These are phyloP conservation scores for Cetoscarus ocellatus DNA, from an alignment of 2,797 vertebrate species.

Conservation along the genomic window DNA sequence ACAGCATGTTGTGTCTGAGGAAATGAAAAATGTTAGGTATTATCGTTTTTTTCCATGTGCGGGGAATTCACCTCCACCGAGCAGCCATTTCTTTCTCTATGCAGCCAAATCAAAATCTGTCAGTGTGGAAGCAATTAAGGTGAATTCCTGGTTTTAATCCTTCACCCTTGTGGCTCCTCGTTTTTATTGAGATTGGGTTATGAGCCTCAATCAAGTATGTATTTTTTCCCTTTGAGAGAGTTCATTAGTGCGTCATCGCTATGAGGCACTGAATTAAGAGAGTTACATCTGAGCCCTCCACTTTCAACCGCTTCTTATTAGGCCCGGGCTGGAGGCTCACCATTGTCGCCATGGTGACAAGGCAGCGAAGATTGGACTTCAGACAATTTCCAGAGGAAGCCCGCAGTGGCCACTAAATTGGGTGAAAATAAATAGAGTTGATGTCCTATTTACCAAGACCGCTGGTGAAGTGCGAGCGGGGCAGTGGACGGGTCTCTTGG, in stretches of 20 bases:
- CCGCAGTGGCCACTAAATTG: slow-evolving; percentile 64
- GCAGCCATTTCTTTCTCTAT: slow-evolving; percentile 25
- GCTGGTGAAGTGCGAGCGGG: slow-evolving; percentile 35
- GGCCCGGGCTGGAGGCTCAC: slow-evolving; percentile 49
- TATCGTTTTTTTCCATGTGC: slow-evolving; percentile 28
- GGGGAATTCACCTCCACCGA: slow-evolving; percentile 8
- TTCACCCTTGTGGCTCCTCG: slow-evolving; percentile 21
- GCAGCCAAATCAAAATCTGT: slow-evolving; percentile 19
- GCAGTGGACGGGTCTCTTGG: slow-evolving; percentile 35
- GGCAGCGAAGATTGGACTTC: slow-evolving; percentile 63
- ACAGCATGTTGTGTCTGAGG: slow-evolving; percentile 30
- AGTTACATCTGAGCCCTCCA: slow-evolving; percentile 55
- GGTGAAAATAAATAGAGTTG: slow-evolving; percentile 76
- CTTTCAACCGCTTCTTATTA: slow-evolving; percentile 62
- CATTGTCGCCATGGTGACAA: slow-evolving; percentile 73
- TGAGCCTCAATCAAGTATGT: slow-evolving; percentile 26
- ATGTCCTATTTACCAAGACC: slow-evolving; percentile 75
- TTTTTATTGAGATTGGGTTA: slow-evolving; percentile 10
- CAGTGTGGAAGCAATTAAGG: slow-evolving; percentile 41
- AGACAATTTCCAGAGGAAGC: slow-evolving; percentile 62
- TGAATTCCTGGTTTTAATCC: slow-evolving; percentile 5
- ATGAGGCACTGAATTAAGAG: slow-evolving; percentile 53
- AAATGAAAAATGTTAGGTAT: slow-evolving; percentile 40
- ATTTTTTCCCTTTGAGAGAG: slow-evolving; percentile 12
- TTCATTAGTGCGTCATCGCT: slow-evolving; percentile 23